These are phyloP conservation scores for Leptinotarsa texana DNA, from an alignment of 1,140 invertebrate species.

Conservation along the genomic window DNA sequence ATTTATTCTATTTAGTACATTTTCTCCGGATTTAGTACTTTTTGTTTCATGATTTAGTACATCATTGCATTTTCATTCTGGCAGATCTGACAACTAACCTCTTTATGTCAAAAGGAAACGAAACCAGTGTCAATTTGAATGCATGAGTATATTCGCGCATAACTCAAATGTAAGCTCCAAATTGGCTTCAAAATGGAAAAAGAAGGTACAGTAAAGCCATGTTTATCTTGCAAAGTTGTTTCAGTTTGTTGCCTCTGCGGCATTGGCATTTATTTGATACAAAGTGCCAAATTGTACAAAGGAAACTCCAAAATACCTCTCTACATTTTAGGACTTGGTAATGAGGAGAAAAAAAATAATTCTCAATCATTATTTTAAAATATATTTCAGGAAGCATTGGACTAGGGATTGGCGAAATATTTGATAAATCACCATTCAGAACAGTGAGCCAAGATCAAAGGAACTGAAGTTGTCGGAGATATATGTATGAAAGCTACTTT, in stretches of 20 bases:
- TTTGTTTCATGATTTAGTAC: too few species aligned
- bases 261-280: slow-evolving; percentile 50
- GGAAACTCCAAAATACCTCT: slow-evolving; percentile 36
- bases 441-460: not conserved
- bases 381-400: slow-evolving; percentile 39
- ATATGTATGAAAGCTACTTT: not conserved
- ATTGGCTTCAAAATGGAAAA: slow-evolving; percentile 6
- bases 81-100: too few species aligned
- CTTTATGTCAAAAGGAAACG: too few species aligned
- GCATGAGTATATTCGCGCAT: too few species aligned
- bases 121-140: too few species aligned
- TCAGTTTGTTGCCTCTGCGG: slow-evolving; percentile 49
- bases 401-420: slow-evolving; percentile 46
- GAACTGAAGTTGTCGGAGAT: not conserved
- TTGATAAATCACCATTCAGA: slow-evolving; percentile 47
- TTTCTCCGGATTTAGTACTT: too few species aligned
- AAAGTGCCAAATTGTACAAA: slow-evolving; percentile 41
- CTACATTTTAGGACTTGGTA: slow-evolving; percentile 42
- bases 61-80: too few species aligned
- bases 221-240: slow-evolving; percentile 51
- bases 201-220: slow-evolving; percentile 36
- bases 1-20: too few species aligned
- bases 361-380: slow-evolving; percentile 13
- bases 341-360: slow-evolving; percentile 6
- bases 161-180: too few species aligned